Evolutionary conservation across 1,140 invertebrate genomes (phyloP), one percentile per base, ranked within the genome.

Genomic region (Odontomachus brunneus): DNA sequence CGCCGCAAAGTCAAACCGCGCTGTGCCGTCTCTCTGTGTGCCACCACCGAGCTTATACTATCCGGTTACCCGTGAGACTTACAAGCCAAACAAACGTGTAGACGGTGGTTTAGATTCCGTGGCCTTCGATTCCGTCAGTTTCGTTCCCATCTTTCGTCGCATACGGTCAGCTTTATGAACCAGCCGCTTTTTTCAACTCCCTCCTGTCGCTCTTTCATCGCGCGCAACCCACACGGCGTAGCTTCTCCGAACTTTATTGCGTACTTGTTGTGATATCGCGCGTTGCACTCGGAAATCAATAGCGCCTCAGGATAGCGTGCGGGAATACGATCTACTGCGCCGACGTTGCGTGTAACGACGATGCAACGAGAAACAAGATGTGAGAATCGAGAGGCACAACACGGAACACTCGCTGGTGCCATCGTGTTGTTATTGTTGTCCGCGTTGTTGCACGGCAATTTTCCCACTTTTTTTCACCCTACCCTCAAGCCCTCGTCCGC

Each of bases 11-110:
- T 91, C 89, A 91, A 90, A 88, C 87, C 81, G 38, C 57, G 49
- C 49, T 55, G 48, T 44, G 15, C 60, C 74, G 53, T 67, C 53
- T 83, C 38, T 44, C 38, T 44, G 81, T 80, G 72, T 82, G 66
- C 73, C 66, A 65, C 82, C 72, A 83, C 88, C 83, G 85, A 83
- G 88, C 88, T 91, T 89, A 90, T 91, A 91, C 91, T 92, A 92
- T 91, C 91, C 84, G 90, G 89, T 91, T 90, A 91, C 84, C 75
- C 82, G 75, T 87, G 86, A 88, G 86, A 86, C 89, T 92, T 92
- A 89, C 89, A 87, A 85, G 65, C 84, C 90, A 91, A 92, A 91
- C 87, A 91, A 91, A 91, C 87, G 82, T 90, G 89, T 87, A 86
- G 84, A 91, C 89, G 85, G 63, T 60, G 82, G 66, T 84, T 44